phyloP scores from a whole-genome alignment of 2,113 vertebrate genomes.

The Mugil cephalus region DNA sequence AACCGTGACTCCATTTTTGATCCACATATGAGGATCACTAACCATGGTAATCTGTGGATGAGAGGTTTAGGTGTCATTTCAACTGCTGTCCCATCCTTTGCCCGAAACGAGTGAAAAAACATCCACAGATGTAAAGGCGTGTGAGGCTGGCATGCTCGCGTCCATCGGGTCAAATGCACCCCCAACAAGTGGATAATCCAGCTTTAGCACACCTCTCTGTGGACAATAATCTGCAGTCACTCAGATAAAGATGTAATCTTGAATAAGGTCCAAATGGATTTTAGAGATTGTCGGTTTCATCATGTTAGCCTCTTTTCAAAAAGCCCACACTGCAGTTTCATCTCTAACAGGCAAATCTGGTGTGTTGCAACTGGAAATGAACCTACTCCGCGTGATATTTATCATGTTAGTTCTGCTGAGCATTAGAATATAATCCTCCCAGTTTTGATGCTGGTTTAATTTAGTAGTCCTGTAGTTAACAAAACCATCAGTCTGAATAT shows the following conservation, averaged over 20 bases:
- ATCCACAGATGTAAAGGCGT: constrained; percentile 75
- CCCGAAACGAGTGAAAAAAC: constrained; percentile 59
- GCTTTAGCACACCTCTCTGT: constrained; percentile 83
- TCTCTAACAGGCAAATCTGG: constrained; percentile 45
- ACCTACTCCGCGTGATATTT: constrained; percentile 27
- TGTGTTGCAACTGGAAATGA: constrained; percentile 54
- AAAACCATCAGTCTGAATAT: constrained; percentile 32
- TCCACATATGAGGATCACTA: constrained; percentile 63
- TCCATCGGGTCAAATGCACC: constrained; percentile 74
- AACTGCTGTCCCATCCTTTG: constrained; percentile 46
- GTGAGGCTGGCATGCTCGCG: constrained; percentile 64
- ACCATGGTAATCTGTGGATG: constrained; percentile 77
- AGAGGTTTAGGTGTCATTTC: constrained; percentile 77
- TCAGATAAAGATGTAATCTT: constrained; percentile 79
- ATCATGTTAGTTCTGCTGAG: constrained; percentile 39
- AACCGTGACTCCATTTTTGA: constrained; percentile 50
- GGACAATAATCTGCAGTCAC: constrained; percentile 80
- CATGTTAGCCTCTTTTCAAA: constrained; percentile 78
- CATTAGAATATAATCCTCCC: constrained; percentile 34
- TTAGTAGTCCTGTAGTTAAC: constrained; percentile 19
- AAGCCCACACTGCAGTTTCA: constrained; percentile 36
- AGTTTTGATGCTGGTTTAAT: constrained; percentile 37
- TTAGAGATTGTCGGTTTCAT: constrained; percentile 74
- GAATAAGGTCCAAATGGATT: constrained; percentile 81
- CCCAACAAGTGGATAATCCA: constrained; percentile 83